Percentiles rank a stretch among this genome's conserved stretches.
Evolutionary conservation across 64 coral and sea anemone species (phyloP).

Genomic region (Stichodactyla mertensii): DNA sequence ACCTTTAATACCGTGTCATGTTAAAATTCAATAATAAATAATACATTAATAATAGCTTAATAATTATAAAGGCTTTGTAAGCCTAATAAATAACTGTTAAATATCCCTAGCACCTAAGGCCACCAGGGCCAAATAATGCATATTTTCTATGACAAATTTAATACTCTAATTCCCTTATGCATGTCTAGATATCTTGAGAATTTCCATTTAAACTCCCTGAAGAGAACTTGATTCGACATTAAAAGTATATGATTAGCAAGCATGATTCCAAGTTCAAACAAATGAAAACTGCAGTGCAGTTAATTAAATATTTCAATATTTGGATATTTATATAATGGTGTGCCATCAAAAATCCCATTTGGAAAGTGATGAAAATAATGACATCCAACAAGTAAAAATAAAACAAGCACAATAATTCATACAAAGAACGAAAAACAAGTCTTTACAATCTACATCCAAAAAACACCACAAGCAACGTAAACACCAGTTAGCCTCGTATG

Average conservation of each 20-base stretch:
- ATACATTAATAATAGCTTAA: slow-evolving; percentile 9
- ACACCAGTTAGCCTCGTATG: not conserved
- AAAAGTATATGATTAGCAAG: not conserved
- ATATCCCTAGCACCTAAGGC: slow-evolving; percentile 27
- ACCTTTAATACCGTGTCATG: slow-evolving; percentile 27
- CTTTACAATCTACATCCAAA: not conserved
- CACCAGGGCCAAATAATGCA: slow-evolving; percentile 23
- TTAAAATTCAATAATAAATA: slow-evolving; percentile 23
- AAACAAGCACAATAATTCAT: not conserved
- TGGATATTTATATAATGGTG: not conserved
- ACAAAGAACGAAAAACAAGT: not conserved
- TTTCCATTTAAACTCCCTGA: not conserved
- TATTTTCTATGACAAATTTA: not conserved
- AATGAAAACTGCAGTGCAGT: not conserved
- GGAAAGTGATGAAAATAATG: not conserved
- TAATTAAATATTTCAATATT: not conserved
- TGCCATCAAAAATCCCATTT: not conserved
- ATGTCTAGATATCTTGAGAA: not conserved
- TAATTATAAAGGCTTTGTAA: slow-evolving; percentile 11
- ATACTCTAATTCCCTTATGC: slow-evolving; percentile 5
- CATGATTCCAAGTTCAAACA: not conserved
- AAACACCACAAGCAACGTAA: not conserved
- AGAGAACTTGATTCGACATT: not conserved
- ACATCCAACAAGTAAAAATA: not conserved
- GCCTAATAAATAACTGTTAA: slow-evolving; percentile 23